Conservation (phyloP, 2,113 vertebrate genomes). For the Larimichthys crocea region DNA sequence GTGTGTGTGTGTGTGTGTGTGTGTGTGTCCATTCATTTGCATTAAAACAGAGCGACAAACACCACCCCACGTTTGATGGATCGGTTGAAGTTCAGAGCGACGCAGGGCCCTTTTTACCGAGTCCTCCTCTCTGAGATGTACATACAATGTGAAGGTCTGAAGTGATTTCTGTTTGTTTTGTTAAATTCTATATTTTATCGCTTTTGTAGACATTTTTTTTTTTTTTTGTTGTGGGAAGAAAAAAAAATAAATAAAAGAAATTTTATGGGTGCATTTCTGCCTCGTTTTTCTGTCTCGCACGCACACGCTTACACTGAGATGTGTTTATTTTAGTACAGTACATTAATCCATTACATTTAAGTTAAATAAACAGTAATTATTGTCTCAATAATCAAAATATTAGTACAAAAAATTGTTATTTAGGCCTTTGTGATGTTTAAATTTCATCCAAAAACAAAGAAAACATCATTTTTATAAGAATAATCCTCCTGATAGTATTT, state of each 20-base stretch:
- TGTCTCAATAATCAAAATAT: neutral
- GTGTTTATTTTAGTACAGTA: constrained; percentile 7
- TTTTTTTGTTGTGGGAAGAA: constrained; percentile 90
- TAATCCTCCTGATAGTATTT: constrained; percentile 8
- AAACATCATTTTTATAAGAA: neutral
- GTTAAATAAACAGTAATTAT: neutral
- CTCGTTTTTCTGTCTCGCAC: constrained; percentile 68
- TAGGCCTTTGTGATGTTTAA: neutral
- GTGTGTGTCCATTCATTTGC: constrained; percentile 42
- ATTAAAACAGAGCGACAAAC: constrained; percentile 50
- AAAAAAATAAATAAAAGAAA: constrained; percentile 89
- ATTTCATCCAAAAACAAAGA: neutral
- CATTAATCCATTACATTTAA: neutral
- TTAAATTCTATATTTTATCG: constrained; percentile 98
- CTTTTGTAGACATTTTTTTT: constrained; percentile 94
- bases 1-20: constrained; percentile 27
- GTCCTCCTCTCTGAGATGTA: constrained; percentile 94
- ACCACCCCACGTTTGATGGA: constrained; percentile 47
- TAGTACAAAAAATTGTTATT: neutral
- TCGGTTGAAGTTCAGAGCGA: constrained; percentile 88
- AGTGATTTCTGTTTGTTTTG: constrained; percentile 88
- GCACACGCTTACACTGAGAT: neutral
- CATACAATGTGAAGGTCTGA: constrained; percentile 90
- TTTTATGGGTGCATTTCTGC: constrained; percentile 88
- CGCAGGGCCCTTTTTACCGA: constrained; percentile 82